These are phyloP conservation scores for Limenitis camilla DNA, from an alignment of 2,888 invertebrate genomes.

Conservation along the genomic window DNA sequence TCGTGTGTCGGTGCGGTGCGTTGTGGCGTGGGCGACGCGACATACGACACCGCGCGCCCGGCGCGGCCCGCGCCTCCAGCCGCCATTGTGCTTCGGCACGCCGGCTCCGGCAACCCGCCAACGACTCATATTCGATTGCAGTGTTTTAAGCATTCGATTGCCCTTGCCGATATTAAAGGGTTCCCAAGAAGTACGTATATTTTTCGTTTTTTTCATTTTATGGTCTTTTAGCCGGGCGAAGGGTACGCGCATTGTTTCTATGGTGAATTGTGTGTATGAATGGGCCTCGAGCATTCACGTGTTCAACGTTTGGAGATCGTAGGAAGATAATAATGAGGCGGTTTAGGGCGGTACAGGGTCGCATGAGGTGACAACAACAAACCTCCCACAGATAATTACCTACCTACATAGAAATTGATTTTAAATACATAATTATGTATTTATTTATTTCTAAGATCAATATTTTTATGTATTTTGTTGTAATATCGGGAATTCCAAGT, in stretches of 20 bases:
- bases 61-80: conserved; percentile 29
- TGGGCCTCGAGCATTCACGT: conserved; percentile 59
- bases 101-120: conserved; percentile 40
- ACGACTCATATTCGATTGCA: conserved; percentile 64
- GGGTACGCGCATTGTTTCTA: conserved; percentile 70
- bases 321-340: conserved; percentile 62
- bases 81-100: conserved; percentile 23
- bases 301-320: conserved; percentile 59
- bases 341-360: conserved; percentile 53
- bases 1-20: conserved; percentile 59
- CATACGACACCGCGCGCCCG: conserved; percentile 36
- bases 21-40: conserved; percentile 31
- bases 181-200: conserved; percentile 66
- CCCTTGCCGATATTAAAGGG: conserved; percentile 64
- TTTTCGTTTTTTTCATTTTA: conserved; percentile 57
- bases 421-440: not conserved
- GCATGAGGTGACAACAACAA: conserved; percentile 55
- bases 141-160: conserved; percentile 74
- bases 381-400: conserved; percentile 46
- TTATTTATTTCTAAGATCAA: no score
- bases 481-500: no score
- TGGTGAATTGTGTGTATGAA: conserved; percentile 66
- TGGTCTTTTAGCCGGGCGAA: conserved; percentile 60
- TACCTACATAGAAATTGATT: conserved; percentile 1
- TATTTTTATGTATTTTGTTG: no score